Base-by-base conservation (phyloP, 1,140 invertebrate genomes). In the Drosophila eugracilis region DNA sequence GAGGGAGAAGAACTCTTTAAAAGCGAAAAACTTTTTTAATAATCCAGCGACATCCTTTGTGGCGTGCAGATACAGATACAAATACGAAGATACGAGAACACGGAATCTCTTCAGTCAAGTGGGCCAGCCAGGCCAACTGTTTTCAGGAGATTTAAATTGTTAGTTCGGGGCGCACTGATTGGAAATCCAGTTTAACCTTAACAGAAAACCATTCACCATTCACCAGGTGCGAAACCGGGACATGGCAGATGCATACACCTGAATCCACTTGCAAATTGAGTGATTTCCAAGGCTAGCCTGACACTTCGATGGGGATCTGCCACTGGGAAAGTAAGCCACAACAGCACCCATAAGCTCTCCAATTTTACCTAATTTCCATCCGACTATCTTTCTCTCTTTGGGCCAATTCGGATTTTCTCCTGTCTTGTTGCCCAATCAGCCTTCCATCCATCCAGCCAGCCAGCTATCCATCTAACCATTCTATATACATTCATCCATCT, bases 1-100 rank as follows among this genome's bases (percentile, higher is more conserved):
- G 22, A 47, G 21, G 15, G 42, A 45, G 47, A 28, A 58, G 71
- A 85, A 65, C 80, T 85, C 80, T 85, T 73, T 84, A 85, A 84
- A 80, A 84, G 76, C 58, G 57, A 57, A 72, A 79, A 84, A 84
- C 75, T 84, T 84, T 85, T 84, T 84, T 84, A 84, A 84, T 84
- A 84, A 84, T 79, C 83, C 79, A 85, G 75, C 79, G 80, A 85
- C 79, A 85, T 62, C 67, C 45, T 39, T 41, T 15, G 28, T n/a
- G 41, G 37, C 70, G 37, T 48, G 15, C 48, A 55, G 42, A 26
- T 49, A 47, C 52, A 52, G 36, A 49, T 50, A 66, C 53, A 76
- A 47, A 67, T 36, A 21, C 22, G 28, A 54, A 39, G 22, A 44
- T 42, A 48, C 37, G 17, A 50, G 41, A 48, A 39, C 54, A 52